A percentile compares a stretch with the other conserved stretches of the same genome.
Evolutionary conservation across 2,888 invertebrate genomes (phyloP).

Genomic region (Diarsia dahlii): DNA sequence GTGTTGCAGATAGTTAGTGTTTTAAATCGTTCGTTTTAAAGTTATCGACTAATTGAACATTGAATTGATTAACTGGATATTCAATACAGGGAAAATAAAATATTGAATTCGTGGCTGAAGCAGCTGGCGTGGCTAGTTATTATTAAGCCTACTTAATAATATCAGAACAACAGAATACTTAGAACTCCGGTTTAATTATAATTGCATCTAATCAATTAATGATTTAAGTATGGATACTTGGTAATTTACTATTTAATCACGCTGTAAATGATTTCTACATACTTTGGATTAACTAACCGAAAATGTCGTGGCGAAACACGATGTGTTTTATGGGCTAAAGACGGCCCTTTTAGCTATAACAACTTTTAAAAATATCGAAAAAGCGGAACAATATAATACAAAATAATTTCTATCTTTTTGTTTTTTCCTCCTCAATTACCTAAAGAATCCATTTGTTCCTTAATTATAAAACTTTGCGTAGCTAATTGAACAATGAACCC

Average conservation of each 20-base stretch:
- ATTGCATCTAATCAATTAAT: background rate
- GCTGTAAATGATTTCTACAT: background rate
- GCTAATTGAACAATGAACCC: conserved; percentile 39
- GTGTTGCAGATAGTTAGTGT: too few relatives aligned
- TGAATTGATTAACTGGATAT: background rate
- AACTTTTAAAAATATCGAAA: background rate
- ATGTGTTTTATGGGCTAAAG: background rate
- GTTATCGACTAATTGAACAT: background rate
- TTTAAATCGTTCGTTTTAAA: background rate
- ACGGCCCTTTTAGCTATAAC: background rate
- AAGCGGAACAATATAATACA: background rate
- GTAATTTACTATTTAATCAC: background rate
- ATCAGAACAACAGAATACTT: background rate
- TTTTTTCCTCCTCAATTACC: background rate
- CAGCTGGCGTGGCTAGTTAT: background rate
- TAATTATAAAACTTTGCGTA: conserved; percentile 47
- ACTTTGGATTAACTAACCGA: background rate
- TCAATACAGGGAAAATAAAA: background rate
- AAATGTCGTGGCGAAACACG: background rate
- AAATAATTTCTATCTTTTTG: conserved; percentile 4
- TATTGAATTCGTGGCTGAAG: background rate
- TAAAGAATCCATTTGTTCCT: conserved; percentile 18
- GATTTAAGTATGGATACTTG: conserved; percentile 2
- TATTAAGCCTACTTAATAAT: background rate
- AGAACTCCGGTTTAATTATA: background rate